Conservation (phyloP, 2,888 invertebrate species). For the Apoderus coryli region DNA sequence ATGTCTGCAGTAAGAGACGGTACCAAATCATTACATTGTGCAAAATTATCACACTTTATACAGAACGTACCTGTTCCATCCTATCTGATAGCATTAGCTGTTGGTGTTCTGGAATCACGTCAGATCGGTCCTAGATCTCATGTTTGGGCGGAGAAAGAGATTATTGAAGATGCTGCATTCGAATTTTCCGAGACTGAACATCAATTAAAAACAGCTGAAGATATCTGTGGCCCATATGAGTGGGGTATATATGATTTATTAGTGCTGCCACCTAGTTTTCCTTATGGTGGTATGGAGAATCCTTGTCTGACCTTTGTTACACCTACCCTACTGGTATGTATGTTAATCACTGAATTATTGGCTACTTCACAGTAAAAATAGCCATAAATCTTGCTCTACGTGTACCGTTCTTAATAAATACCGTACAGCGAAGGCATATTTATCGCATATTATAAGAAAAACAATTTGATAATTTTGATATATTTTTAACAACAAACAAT, state of each 20-base stretch:
- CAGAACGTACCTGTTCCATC: constrained; percentile 77
- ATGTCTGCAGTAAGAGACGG: constrained; percentile 71
- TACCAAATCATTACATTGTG: constrained; percentile 29
- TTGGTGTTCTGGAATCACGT: constrained; percentile 63
- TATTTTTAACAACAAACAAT: too few relatives aligned
- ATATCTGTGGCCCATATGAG: constrained; percentile 74
- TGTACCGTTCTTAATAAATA: too few relatives aligned
- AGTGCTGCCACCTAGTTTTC: constrained; percentile 85
- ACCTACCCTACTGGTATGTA: constrained; percentile 71
- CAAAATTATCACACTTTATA: constrained; percentile 43
- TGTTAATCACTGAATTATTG: too few relatives aligned
- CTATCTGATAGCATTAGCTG: constrained; percentile 81
- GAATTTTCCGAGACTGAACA: constrained; percentile 82
- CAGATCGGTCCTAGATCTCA: constrained; percentile 63
- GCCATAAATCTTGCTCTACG: too few relatives aligned
- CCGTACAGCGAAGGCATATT: too few relatives aligned
- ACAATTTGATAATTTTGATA: too few relatives aligned
- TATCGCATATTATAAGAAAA: too few relatives aligned
- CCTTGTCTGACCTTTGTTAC: constrained; percentile 92
- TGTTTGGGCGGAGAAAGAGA: constrained; percentile 83
- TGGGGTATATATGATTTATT: constrained; percentile 85
- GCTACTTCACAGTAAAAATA: too few relatives aligned
- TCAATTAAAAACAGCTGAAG: constrained; percentile 69
- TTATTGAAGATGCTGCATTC: constrained; percentile 67
- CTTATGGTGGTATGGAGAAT: constrained; percentile 96